Evolutionary conservation across 2,888 invertebrate genomes (phyloP).

Genomic region (Alloplasta piceator): DNA sequence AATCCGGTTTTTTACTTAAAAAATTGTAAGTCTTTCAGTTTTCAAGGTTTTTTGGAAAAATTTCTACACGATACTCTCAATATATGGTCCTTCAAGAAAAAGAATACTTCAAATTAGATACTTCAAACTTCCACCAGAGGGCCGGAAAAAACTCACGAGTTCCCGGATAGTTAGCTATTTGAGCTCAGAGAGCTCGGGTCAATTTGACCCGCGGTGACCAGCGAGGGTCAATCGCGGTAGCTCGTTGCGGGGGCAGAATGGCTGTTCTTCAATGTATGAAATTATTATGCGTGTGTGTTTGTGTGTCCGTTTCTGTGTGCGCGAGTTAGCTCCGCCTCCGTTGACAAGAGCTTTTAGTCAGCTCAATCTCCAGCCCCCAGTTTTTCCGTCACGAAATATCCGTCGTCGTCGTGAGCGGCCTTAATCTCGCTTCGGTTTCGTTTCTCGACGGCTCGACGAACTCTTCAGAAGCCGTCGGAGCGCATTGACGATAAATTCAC

Average conservation of each 20-base stretch:
- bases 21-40: too few relatives aligned
- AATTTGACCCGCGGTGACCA: too few relatives aligned
- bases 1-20: too few relatives aligned
- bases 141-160: too few relatives aligned
- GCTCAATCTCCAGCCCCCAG: constrained; percentile 58
- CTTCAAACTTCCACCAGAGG: too few relatives aligned
- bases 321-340: constrained; percentile 64
- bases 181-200: too few relatives aligned
- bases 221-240: constrained; percentile 24
- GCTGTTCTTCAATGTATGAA: background rate
- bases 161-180: too few relatives aligned
- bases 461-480: constrained; percentile 54
- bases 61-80: too few relatives aligned
- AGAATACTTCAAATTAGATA: too few relatives aligned
- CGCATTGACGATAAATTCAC: background rate
- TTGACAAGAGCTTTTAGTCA: constrained; percentile 37
- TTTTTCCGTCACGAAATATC: constrained; percentile 61
- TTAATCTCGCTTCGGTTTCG: constrained; percentile 75
- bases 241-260: constrained; percentile 35
- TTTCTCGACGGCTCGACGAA: constrained; percentile 65
- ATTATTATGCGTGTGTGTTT: constrained; percentile 7
- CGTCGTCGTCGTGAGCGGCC: constrained; percentile 63
- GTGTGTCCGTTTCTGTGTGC: background rate
- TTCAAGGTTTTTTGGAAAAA: too few relatives aligned
- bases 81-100: too few relatives aligned